Evolutionary conservation across 2,113 vertebrate genomes (phyloP).

Genomic region (Thalassarche chlororhynchos): DNA sequence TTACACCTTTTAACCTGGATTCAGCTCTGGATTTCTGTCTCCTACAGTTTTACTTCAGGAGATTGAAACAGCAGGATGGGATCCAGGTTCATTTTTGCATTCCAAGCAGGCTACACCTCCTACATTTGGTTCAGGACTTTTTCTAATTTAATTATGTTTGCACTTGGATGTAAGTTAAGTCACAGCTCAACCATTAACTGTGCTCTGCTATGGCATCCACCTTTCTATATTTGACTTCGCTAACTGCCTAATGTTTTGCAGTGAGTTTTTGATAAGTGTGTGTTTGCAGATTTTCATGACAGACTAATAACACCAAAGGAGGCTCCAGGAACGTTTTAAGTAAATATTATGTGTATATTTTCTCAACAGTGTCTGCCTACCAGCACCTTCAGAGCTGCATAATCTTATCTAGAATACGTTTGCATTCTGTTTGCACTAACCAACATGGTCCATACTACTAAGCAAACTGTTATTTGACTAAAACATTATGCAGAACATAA

Average conservation of each 20-base stretch:
- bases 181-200: conserved; percentile 28
- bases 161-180: conserved; percentile 36
- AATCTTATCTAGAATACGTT: background rate
- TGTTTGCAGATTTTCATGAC: conserved; percentile 47
- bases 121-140: background rate
- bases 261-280: conserved; percentile 17
- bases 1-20: background rate
- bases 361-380: conserved; percentile 25
- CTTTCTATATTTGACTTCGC: conserved; percentile 1
- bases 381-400: background rate
- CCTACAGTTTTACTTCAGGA: background rate
- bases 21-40: background rate
- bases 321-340: background rate
- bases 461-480: conserved; percentile 5
- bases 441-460: background rate
- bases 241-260: conserved; percentile 26
- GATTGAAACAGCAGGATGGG: background rate
- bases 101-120: background rate
- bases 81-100: background rate
- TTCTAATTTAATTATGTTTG: conserved; percentile 41
- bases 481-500: background rate
- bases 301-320: conserved; percentile 51
- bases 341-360: conserved; percentile 55
- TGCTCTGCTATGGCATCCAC: background rate
- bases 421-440: conserved; percentile 7